phyloP scores from a whole-genome alignment of 2,113 vertebrate species.

The Pollimyrus isidori region DNA sequence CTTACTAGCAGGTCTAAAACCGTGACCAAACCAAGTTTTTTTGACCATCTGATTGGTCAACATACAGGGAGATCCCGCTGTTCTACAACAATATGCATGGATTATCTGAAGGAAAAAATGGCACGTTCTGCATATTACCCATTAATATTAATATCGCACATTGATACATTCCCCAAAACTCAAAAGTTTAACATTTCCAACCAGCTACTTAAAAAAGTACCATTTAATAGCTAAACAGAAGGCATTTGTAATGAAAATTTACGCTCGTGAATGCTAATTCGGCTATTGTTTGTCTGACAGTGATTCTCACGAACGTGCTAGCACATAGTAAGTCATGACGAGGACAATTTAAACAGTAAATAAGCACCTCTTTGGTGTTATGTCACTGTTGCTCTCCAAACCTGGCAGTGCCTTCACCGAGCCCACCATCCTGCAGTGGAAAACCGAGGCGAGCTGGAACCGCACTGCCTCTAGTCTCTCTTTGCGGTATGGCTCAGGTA shows the following conservation, averaged over 20 bases:
- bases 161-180: not conserved
- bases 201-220: not conserved
- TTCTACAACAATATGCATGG: not conserved
- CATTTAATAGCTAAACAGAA: not conserved
- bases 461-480: not conserved
- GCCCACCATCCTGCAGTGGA: not conserved
- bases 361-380: not conserved
- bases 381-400: not conserved
- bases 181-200: not conserved
- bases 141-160: not conserved
- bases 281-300: not conserved
- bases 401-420: not conserved
- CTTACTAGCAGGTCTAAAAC: not conserved
- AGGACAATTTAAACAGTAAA: not conserved
- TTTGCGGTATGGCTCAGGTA: not conserved
- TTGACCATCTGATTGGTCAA: not conserved
- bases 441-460: not conserved
- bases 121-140: not conserved
- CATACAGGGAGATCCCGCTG: not conserved
- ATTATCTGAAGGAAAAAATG: not conserved
- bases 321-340: not conserved
- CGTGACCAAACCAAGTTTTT: not conserved
- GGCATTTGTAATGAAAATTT: not conserved
- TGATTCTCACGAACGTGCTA: not conserved
- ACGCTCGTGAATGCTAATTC: not conserved